phyloP scores from a whole-genome alignment of 2,113 vertebrate species.

The Pseudolaguvia tuberculata region DNA sequence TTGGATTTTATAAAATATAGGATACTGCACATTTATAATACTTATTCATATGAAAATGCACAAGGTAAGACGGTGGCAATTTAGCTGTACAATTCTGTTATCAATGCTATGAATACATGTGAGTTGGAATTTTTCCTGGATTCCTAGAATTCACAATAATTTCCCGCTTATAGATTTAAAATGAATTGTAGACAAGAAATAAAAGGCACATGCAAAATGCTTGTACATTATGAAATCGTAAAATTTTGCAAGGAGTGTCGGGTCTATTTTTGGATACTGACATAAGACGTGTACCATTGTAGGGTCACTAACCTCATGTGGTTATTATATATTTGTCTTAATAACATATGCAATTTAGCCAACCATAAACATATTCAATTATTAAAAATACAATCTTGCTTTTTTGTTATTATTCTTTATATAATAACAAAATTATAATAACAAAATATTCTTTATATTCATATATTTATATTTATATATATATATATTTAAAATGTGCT shows the following conservation, averaged over 20 bases:
- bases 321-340: not conserved
- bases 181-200: not conserved
- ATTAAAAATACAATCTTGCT: not conserved
- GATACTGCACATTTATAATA: not conserved
- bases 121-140: slow-evolving; percentile 15
- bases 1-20: not conserved
- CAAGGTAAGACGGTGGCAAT: not conserved
- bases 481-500: not conserved
- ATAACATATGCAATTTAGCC: not conserved
- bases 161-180: not conserved
- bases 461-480: too few relatives aligned
- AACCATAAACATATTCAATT: not conserved
- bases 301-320: slow-evolving; percentile 37
- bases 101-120: not conserved
- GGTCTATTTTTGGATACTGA: slow-evolving; percentile 28
- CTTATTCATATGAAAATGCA: slow-evolving; percentile 2
- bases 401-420: too few relatives aligned
- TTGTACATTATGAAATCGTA: slow-evolving; percentile 11
- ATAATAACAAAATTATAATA: too few relatives aligned
- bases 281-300: slow-evolving; percentile 40
- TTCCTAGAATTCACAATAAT: not conserved
- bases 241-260: slow-evolving; percentile 40
- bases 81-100: not conserved
- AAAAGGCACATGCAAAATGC: slow-evolving; percentile 4
- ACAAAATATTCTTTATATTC: too few relatives aligned